Base-by-base conservation (phyloP, 2,797 vertebrate genomes). In the Megalops cyprinoides region DNA sequence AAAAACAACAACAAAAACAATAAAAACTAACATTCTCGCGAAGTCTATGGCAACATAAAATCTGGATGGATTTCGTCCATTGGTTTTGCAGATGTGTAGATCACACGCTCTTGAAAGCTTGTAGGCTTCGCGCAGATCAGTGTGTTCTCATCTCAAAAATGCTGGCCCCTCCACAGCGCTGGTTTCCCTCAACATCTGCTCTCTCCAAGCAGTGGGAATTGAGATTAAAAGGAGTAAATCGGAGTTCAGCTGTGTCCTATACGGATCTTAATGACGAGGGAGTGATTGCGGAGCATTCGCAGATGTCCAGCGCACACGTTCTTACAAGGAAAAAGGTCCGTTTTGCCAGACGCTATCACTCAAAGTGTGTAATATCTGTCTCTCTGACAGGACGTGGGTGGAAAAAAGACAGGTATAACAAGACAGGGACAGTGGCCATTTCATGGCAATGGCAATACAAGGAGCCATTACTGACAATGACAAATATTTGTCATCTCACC, bases 21-120 rank as follows among this genome's bases (percentile, higher is more conserved):
- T n/a, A 0, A 51, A 51, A 51, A 51, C 18, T 1, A 51, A 51
- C 7, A 51, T 81, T 83, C 28, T 71, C 23, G 39, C 51, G 71
- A 20, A 23, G 18, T 85, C 83, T 46, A 79, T 44, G 9, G 39
- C 15, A 20, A 7, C 37, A 44, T 71, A 20, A 71, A 1, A 20
- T 37, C 23, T 71, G 8, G 67, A 39, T 20, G 23, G 23, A n/a
- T 20, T 71, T 71, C 37, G 51, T 15, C 7, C 7, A 51, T 51
- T 51, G 49, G 7, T 15, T 8, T 51, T 8, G 7, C 7, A 51
- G 7, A 51, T 51, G 7, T 51, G 7, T 51, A 1, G 49, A 8
- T 51, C 18, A 7, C 18, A 8, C 18, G 15, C 18, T 51, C 5
- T 51, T 51, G 49, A 8, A 51, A 18, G 1, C 6, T 6, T 20